Base-by-base conservation (phyloP, 2,888 invertebrate genomes). In the Hedychridium roseum region DNA sequence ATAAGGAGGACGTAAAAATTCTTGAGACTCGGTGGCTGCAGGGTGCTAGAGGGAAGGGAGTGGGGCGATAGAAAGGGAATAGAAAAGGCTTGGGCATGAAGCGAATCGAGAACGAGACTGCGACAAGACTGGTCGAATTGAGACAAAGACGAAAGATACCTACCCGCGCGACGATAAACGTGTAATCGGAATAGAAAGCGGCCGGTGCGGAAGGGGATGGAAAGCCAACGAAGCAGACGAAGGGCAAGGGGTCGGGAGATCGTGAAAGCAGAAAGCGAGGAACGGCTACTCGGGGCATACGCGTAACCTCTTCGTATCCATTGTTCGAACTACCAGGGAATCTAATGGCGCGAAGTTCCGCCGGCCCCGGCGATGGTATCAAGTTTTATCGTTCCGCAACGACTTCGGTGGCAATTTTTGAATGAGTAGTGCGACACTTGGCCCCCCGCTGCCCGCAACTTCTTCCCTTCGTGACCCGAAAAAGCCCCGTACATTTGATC, bases 301-400 rank as follows among this genome's bases (percentile, higher is more conserved):
- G 42, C 18, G 21, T 47, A 26, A 32, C 46, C 30, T 11, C 43
- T 40, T 32, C 38, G 54, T 59, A 46, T 59, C 60, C 54, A 57
- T 63, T 61, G 57, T 69, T 67, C 59, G 55, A 61, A 53, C 51
- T 52, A 41, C 49, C 46, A 52, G 53, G 35, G 59, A 61, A 68
- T 66, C 69, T 70, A 71, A 74, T 73, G 72, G 71, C 60, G 64
- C 65, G 60, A 65, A 71, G 64, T 71, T 70, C 57, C 64, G 65
- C 50, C 55, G 52, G 65, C 34, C 32, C 34, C 32, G 11, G 31
- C 50, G 38, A 50, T 47, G 36, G 41, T 44, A 30, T 42, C 43
- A 59, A 68, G 67, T 71, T 71, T 70, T 68, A 71, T 71, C 63
- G 61, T 57, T 56, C 37, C 39, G 53, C 46, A 43, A 37, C 47